Base-by-base conservation (phyloP, 1,140 invertebrate species). In the Babylonia areolata region DNA sequence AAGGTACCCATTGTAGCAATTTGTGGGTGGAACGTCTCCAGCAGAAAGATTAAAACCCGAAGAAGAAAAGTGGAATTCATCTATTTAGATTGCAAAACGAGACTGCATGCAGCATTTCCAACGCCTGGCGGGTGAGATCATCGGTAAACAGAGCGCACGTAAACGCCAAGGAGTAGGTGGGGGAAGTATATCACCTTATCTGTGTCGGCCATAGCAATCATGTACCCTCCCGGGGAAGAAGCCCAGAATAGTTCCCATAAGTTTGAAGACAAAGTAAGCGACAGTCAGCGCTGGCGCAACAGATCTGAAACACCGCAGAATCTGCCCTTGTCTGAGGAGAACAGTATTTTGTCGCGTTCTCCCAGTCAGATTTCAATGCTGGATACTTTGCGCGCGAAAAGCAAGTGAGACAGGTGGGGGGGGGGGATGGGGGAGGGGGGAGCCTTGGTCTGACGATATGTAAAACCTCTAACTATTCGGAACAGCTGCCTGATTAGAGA, bases 401-500 rank as follows among this genome's bases (percentile, higher is more conserved):
- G 58, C 58, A 23, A 64, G 28, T 5, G 58, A 64, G 15, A 64
- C 15, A 23, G 15, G 58, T 23, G 28, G 28, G 5, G 5, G 58
- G 5, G 15, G 12, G 58, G 28, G 58, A 64, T 64, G 15, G 15
- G n/a, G n/a, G n/a, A n/a, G n/a, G n/a, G n/a, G n/a, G n/a, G n/a
- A n/a, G n/a, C n/a, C n/a, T n/a, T n/a, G n/a, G n/a, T n/a, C n/a
- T n/a, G n/a, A n/a, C n/a, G n/a, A 6, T 2, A 23, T 64, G 58
- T 64, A 64, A 64, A 64, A 64, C 58, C 28, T 64, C 20, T 23
- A 5, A 64, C 15, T 5, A 64, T 64, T 23, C 20, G 20, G 15
- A n/a, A 64, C 58, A 64, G 58, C 58, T 64, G 58, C 58, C 58
- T 64, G 58, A 64, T 64, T 64, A 64, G 58, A 64, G 20, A 23